These are phyloP conservation scores for Amphibalanus amphitrite DNA, from an alignment of 1,140 invertebrate species.

Conservation along the genomic window DNA sequence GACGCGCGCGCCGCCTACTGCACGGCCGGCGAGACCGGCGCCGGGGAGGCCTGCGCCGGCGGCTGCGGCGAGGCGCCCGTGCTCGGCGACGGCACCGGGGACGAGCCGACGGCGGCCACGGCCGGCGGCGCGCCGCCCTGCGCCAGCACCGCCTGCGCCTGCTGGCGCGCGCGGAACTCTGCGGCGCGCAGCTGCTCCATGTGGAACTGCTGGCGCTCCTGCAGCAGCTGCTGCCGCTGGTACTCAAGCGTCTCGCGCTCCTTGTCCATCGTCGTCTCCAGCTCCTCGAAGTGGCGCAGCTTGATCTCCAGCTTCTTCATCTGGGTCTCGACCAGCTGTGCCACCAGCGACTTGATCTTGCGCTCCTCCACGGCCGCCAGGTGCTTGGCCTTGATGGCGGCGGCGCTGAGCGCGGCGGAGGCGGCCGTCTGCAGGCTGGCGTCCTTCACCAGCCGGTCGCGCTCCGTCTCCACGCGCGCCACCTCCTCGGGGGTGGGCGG, in stretches of 20 bases:
- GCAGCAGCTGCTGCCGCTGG: conserved; percentile 90
- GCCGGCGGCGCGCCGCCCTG: conserved; percentile 19
- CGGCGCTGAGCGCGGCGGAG: conserved; percentile 83
- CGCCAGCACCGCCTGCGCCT: conserved; percentile 23
- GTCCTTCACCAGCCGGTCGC: conserved; percentile 44
- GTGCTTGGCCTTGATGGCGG: conserved; percentile 98
- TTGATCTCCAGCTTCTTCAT: conserved; percentile 98
- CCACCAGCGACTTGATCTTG: conserved; percentile 94
- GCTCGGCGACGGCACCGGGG: conserved; percentile 14
- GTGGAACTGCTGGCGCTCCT: conserved; percentile 96
- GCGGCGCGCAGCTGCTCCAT: conserved; percentile 92
- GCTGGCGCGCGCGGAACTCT: conserved; percentile 72
- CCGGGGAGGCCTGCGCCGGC: conserved; percentile 17
- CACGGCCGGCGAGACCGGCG: conserved; percentile 19
- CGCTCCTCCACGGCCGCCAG: conserved; percentile 93
- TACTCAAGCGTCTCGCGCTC: conserved; percentile 92
- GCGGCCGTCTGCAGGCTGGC: conserved; percentile 84
- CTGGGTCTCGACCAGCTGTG: conserved; percentile 93
- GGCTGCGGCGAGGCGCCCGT: conserved; percentile 17
- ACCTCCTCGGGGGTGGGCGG: conserved; percentile 11
- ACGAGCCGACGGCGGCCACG: conserved; percentile 16
- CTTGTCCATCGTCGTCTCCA: conserved; percentile 97
- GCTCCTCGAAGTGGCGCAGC: conserved; percentile 91
- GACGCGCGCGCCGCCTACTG: too few relatives aligned
- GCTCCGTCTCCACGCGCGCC: conserved; percentile 23